Conservation (phyloP, 2,888 invertebrate species). For the Meteorus colon region DNA sequence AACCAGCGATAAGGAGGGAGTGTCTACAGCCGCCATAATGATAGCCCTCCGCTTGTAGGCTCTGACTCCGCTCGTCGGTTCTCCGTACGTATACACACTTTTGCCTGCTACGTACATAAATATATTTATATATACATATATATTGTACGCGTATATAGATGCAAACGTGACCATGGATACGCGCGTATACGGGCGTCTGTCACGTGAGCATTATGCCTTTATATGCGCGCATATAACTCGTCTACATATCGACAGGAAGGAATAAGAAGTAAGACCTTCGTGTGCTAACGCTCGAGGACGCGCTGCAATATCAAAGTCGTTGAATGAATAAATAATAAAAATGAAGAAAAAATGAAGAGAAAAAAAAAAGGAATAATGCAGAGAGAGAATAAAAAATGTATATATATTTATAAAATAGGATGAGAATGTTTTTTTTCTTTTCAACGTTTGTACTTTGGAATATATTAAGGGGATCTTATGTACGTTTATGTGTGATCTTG, state of each 20-base stretch:
- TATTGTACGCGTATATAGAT: conserved; percentile 17
- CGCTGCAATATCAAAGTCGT: conserved; percentile 20
- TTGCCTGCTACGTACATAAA: conserved; percentile 15
- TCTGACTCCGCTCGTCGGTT: conserved; percentile 59
- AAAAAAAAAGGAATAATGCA: neutral
- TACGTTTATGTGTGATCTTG: neutral
- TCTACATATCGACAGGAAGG: conserved; percentile 23
- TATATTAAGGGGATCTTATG: neutral
- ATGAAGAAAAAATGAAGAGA: conserved; percentile 2
- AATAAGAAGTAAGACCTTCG: conserved; percentile 34
- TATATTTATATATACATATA: conserved; percentile 19
- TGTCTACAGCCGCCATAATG: conserved; percentile 73
- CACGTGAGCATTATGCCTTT: conserved; percentile 37
- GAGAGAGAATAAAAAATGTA: neutral
- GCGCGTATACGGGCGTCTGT: conserved; percentile 32
- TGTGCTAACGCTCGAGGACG: conserved; percentile 35
- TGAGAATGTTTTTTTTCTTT: neutral
- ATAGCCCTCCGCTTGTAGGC: conserved; percentile 65
- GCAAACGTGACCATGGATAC: conserved; percentile 44
- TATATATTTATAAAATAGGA: neutral
- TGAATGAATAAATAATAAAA: conserved; percentile 14
- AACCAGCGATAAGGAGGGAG: conserved; percentile 72
- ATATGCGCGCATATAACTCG: conserved; percentile 17
- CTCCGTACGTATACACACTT: conserved; percentile 45
- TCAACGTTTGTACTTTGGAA: neutral